These are phyloP conservation scores for Turritopsis rubra DNA, from an alignment of 30 jellyfish, hydroid and myxozoan species.

Conservation along the genomic window DNA sequence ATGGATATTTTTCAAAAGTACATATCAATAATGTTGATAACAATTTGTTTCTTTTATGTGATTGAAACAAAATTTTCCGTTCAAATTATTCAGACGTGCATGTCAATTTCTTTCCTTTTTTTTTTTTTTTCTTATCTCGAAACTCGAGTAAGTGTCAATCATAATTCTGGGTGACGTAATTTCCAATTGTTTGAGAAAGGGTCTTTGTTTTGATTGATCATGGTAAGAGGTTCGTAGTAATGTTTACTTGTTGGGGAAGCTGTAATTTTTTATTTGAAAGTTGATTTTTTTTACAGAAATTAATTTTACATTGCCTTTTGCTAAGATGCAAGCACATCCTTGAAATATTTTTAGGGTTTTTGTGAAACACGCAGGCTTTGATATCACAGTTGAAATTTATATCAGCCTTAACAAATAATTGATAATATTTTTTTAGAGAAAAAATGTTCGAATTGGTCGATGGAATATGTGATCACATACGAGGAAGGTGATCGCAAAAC, in stretches of 20 bases:
- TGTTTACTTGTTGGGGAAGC: neutral
- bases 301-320: too few relatives aligned
- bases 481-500: conserved; percentile 1
- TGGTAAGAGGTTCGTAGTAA: neutral
- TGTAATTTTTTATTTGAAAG: neutral
- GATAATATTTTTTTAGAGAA: neutral
- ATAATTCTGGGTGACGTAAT: neutral
- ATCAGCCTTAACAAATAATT: too few relatives aligned
- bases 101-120: neutral
- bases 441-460: neutral
- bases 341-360: too few relatives aligned
- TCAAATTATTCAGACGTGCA: neutral
- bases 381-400: too few relatives aligned
- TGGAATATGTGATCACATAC: conserved; percentile 7
- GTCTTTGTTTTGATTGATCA: neutral
- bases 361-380: too few relatives aligned
- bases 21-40: too few relatives aligned
- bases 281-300: too few relatives aligned
- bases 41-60: neutral
- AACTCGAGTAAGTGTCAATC: neutral
- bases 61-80: neutral
- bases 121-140: too few relatives aligned
- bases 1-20: too few relatives aligned
- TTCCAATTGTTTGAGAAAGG: neutral
- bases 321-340: too few relatives aligned